These are phyloP conservation scores for Pampusana beccarii DNA, from an alignment of 2,113 vertebrate species.

Conservation along the genomic window DNA sequence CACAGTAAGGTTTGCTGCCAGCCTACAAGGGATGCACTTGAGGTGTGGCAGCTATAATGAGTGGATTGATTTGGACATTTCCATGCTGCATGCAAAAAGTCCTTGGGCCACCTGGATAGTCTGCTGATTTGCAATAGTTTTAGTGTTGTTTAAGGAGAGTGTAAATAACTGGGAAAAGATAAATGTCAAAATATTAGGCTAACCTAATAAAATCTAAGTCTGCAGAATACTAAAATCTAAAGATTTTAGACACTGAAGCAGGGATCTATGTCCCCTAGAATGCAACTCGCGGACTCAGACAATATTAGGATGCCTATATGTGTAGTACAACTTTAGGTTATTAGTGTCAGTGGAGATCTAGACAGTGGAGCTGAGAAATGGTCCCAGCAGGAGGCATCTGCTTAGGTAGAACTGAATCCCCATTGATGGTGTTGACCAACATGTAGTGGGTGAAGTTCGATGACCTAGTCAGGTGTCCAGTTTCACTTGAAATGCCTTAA, in stretches of 20 bases:
- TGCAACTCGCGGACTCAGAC: background rate
- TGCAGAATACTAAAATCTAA: background rate
- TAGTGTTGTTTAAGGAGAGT: background rate
- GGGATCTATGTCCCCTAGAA: background rate
- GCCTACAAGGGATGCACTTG: background rate
- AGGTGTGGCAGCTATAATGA: background rate
- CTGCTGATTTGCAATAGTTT: background rate
- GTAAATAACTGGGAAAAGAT: background rate
- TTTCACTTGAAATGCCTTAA: background rate
- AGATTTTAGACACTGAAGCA: background rate
- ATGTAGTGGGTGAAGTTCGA: background rate
- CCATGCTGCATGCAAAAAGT: background rate
- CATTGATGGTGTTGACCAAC: background rate
- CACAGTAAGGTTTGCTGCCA: background rate
- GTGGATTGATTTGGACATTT: background rate
- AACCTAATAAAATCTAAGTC: background rate
- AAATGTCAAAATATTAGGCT: background rate
- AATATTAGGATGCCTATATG: background rate
- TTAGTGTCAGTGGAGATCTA: background rate
- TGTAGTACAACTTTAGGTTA: background rate
- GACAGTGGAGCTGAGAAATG: background rate
- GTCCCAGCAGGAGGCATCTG: background rate
- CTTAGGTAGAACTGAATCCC: background rate
- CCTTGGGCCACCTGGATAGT: background rate
- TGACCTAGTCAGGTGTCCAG: background rate